phyloP scores from a whole-genome alignment of 2,797 vertebrate genomes.

The Cichlasoma orientale region DNA sequence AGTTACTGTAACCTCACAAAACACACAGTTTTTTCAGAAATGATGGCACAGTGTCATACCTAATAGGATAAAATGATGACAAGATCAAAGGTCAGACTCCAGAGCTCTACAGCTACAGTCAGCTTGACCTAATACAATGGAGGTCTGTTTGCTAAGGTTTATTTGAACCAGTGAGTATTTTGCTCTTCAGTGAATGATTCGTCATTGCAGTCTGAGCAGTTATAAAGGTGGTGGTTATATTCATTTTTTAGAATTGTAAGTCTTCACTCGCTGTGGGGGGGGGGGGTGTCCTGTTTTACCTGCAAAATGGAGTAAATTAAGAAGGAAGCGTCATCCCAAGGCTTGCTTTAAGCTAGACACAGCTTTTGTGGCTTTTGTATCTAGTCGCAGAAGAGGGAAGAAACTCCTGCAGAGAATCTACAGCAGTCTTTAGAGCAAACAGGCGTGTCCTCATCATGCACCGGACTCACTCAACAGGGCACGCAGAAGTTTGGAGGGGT shows the following conservation, averaged over 20 bases:
- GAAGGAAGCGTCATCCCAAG: slow-evolving; percentile 55
- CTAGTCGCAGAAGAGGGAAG: slow-evolving; percentile 88
- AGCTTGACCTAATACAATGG: neutral
- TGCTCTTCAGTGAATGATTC: neutral
- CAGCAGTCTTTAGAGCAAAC: slow-evolving; percentile 86
- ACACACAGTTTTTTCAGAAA: neutral
- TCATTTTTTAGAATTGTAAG: neutral
- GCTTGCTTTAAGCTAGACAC: slow-evolving; percentile 83
- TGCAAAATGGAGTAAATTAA: slow-evolving; percentile 16
- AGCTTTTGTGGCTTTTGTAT: slow-evolving; percentile 87
- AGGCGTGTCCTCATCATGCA: slow-evolving; percentile 86
- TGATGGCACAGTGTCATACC: neutral
- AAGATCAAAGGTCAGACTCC: too few species aligned
- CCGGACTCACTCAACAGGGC: slow-evolving; percentile 93
- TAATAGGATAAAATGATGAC: neutral
- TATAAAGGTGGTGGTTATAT: neutral
- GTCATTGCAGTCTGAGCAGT: accelerated
- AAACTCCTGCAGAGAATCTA: slow-evolving; percentile 86
- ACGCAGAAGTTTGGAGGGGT: slow-evolving; percentile 98
- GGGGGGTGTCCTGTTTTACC: slow-evolving; percentile 33
- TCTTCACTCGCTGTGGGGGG: slow-evolving; percentile 22
- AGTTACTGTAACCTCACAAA: neutral
- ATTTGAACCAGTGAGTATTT: slow-evolving; percentile 30
- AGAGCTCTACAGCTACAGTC: neutral
- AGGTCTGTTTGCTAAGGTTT: slow-evolving; percentile 2